Evolutionary conservation across 1,140 invertebrate species (phyloP).

Genomic region (Aphelenchoides besseyi): DNA sequence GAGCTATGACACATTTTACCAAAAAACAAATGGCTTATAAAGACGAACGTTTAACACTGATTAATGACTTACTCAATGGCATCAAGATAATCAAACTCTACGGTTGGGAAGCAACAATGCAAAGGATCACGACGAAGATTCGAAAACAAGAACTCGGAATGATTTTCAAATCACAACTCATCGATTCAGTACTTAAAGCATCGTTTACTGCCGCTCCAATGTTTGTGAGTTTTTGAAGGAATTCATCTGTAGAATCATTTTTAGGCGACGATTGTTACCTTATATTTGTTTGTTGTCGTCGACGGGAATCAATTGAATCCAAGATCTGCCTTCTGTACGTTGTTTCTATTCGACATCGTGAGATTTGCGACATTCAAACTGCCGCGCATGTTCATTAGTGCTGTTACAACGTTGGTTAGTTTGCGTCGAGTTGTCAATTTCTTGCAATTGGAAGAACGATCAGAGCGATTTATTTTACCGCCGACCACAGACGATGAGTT

Average conservation of each 20-base stretch:
- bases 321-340: constrained; percentile 70
- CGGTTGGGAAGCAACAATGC: constrained; percentile 75
- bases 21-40: constrained; percentile 65
- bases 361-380: constrained; percentile 45
- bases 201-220: constrained; percentile 39
- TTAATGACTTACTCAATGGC: constrained; percentile 67
- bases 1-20: neutral
- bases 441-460: neutral
- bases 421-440: constrained; percentile 30
- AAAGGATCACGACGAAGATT: constrained; percentile 24
- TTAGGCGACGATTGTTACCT: constrained; percentile 32
- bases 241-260: constrained; percentile 17
- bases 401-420: constrained; percentile 33
- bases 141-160: constrained; percentile 25
- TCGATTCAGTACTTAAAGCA: constrained; percentile 21
- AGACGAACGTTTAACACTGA: constrained; percentile 67
- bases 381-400: constrained; percentile 27
- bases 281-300: constrained; percentile 34
- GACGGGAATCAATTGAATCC: constrained; percentile 66
- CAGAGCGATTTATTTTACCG: neutral
- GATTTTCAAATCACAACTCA: constrained; percentile 22
- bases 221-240: constrained; percentile 20
- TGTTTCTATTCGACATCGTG: constrained; percentile 70
- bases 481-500: neutral
- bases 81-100: constrained; percentile 81